These are phyloP conservation scores for Sphecodes monilicornis DNA, from an alignment of 2,888 invertebrate genomes.

Conservation along the genomic window DNA sequence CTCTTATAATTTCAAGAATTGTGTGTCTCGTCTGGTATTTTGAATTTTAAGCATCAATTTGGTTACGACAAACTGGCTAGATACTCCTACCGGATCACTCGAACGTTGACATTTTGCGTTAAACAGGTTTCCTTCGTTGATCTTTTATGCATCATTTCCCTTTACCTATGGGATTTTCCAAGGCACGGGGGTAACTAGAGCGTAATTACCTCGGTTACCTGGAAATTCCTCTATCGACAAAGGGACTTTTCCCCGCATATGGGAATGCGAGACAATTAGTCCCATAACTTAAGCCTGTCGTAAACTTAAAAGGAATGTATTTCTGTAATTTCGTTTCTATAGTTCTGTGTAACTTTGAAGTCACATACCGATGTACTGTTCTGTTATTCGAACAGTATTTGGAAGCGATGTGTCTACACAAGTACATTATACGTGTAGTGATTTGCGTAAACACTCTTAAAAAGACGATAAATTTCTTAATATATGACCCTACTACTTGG, in stretches of 20 bases:
- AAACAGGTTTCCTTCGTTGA: not conserved
- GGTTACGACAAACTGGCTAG: not conserved
- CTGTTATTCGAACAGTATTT: no score
- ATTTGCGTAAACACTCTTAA: no score
- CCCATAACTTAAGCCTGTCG: not conserved
- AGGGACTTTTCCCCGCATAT: not conserved
- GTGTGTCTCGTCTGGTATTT: not conserved
- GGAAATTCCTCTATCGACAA: not conserved
- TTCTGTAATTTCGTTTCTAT: not conserved
- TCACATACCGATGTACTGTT: not conserved
- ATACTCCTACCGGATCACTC: not conserved
- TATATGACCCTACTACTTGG: no score
- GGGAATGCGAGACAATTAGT: not conserved
- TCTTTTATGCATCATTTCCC: not conserved
- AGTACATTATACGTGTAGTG: no score
- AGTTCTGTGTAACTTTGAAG: not conserved
- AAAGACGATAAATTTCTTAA: no score
- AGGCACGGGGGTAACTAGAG: not conserved
- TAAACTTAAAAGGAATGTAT: not conserved
- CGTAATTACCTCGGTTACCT: not conserved
- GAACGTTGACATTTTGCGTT: not conserved
- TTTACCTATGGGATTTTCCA: constrained; percentile 22
- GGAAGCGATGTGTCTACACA: no score
- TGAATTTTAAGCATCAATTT: not conserved
- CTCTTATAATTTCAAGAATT: no score